A percentile compares a stretch with the other conserved stretches of the same genome.
phyloP scores from a whole-genome alignment of 23 tunicate genomes.

The Corella eumyota region DNA sequence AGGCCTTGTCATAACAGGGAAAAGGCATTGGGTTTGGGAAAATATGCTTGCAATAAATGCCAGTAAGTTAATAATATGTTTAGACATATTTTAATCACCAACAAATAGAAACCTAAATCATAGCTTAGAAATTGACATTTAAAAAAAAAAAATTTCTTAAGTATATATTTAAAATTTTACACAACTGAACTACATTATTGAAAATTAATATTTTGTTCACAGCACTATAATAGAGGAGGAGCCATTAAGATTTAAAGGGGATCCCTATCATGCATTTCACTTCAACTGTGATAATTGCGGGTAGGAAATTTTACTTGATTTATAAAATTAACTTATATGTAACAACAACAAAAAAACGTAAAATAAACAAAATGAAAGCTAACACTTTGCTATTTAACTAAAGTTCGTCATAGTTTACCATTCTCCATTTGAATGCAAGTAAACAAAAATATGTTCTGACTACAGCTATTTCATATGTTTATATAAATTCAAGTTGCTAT shows the following conservation, averaged over 20 bases:
- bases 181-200: background rate
- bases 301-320: constrained; percentile 26
- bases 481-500: too few species aligned
- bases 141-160: background rate
- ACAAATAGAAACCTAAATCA: background rate
- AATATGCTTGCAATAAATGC: constrained; percentile 97
- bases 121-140: background rate
- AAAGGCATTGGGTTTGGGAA: constrained; percentile 51
- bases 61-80: constrained; percentile 44
- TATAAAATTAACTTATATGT: too few species aligned
- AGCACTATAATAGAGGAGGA: constrained; percentile 84
- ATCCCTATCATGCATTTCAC: constrained; percentile 94
- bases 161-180: background rate
- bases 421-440: too few species aligned
- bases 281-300: constrained; percentile 94
- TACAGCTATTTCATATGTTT: too few species aligned
- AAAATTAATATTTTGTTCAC: background rate
- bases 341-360: too few species aligned
- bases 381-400: too few species aligned
- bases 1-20: constrained; percentile 81
- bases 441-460: too few species aligned
- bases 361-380: too few species aligned
- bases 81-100: background rate
- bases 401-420: too few species aligned
- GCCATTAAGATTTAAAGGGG: constrained; percentile 86